Percentiles rank a stretch among this genome's conserved stretches.
phyloP scores from a whole-genome alignment of 2,113 vertebrate species.

The Anarhynchus alexandrinus region DNA sequence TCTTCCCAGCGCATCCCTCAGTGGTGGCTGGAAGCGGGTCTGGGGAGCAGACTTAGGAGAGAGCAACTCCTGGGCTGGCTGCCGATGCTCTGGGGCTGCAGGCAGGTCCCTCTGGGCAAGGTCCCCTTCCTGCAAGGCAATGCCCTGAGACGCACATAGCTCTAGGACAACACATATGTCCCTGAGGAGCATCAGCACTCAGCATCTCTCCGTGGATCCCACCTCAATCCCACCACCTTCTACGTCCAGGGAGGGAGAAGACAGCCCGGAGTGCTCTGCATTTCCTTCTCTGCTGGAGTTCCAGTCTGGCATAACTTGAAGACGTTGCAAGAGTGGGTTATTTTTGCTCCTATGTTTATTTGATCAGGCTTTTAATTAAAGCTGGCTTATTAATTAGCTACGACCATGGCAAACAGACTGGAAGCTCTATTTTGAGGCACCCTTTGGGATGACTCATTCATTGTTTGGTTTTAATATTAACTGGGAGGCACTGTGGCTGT shows the following conservation, averaged over 20 bases:
- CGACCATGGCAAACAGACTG: neutral
- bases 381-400: slow-evolving; percentile 3
- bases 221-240: neutral
- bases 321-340: accelerated
- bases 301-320: neutral
- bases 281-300: neutral
- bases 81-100: neutral
- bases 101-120: neutral
- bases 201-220: neutral
- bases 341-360: neutral
- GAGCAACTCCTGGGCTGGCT: neutral
- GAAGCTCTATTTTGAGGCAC: neutral
- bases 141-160: accelerated
- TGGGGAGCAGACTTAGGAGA: neutral
- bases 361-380: slow-evolving; percentile 14
- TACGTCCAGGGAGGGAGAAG: neutral
- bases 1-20: neutral
- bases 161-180: accelerated
- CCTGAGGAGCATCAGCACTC: neutral
- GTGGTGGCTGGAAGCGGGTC: neutral
- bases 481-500: neutral
- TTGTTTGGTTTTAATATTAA: neutral
- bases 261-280: neutral
- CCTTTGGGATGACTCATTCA: neutral
- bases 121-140: neutral